phyloP scores from a whole-genome alignment of 2,113 vertebrate genomes.

The Lepidothrix coronata region DNA sequence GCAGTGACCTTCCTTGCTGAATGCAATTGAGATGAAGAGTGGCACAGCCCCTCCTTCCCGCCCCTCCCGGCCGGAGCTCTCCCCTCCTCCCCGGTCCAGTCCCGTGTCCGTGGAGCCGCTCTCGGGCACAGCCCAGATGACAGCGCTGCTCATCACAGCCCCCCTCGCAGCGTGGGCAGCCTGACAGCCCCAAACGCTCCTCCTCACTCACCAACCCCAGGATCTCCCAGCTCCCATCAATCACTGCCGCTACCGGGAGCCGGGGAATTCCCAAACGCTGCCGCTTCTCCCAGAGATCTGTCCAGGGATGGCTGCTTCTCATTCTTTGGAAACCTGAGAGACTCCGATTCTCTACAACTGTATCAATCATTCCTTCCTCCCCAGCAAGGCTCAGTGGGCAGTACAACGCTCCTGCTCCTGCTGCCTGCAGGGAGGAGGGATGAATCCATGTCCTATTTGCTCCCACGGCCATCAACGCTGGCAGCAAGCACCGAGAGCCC shows the following conservation, averaged over 20 bases:
- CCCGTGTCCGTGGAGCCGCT: fast-evolving
- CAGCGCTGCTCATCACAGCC: background rate
- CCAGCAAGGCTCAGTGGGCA: background rate
- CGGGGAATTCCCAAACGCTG: background rate
- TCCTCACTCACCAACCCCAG: background rate
- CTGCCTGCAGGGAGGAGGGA: background rate
- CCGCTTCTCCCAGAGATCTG: background rate
- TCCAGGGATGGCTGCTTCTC: background rate
- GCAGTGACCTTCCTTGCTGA: background rate
- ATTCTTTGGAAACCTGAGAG: background rate
- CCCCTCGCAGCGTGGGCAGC: background rate
- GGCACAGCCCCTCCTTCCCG: background rate
- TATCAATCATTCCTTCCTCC: background rate
- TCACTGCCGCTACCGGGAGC: background rate
- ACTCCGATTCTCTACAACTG: background rate
- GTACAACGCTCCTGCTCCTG: background rate
- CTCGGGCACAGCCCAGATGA: background rate
- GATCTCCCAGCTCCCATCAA: background rate
- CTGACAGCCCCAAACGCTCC: background rate
- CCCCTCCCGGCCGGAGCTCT: background rate
- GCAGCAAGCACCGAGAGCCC: background rate
- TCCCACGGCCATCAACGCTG: background rate
- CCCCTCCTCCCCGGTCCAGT: background rate
- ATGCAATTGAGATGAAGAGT: fast-evolving
- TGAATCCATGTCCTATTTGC: background rate